Base-by-base conservation (phyloP, 2,888 invertebrate genomes). In the Carcina quercana region DNA sequence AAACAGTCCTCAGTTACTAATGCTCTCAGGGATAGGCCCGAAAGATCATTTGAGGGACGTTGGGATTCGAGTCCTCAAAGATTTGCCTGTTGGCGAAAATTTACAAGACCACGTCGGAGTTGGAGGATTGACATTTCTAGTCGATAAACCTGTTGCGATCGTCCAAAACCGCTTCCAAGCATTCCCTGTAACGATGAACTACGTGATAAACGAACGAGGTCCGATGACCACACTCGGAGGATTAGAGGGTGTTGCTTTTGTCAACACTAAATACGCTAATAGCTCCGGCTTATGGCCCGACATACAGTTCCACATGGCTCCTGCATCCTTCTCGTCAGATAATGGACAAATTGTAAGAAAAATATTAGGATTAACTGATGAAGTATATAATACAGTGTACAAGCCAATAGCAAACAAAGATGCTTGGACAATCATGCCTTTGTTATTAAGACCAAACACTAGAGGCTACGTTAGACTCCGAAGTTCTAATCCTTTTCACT, bases 301-400 rank as follows among this genome's bases (percentile, higher is more conserved):
- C 51, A 90, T 96, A 26, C 95, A 96, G 53, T 93, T 96, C 52
- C 96, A 96, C 57, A 95, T 96, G 91, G 95, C 95, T 2, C 95
- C 96, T 1, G 94, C 96, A 0, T 93, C 93, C 0, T 90, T 94
- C 22, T 91, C 91, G 35, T 93, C 94, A 0, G 94, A 94, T 56
- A 90, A 88, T 33, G 91, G 92, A 1, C 87, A 88, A 30, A 83
- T 94, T 57, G 89, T 93, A 0, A 79, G 89, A 62, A 89, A 94
- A 76, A 91, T 94, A 14, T 69, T 94, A 15, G 94, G 94, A 0
- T 68, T 95, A 0, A 93, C 92, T 21, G 94, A 95, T 37, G 88
- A 90, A 32, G 66, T 95, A 0, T 95, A 94, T 59, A 87, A 94
- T 52, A 87, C 90, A 1, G 93, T 95, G 6, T 95, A 90, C 56